Evolutionary conservation across 2,113 vertebrate species (phyloP), one percentile per base, ranked within the genome.

Genomic region (Urocitellus parryii): DNA sequence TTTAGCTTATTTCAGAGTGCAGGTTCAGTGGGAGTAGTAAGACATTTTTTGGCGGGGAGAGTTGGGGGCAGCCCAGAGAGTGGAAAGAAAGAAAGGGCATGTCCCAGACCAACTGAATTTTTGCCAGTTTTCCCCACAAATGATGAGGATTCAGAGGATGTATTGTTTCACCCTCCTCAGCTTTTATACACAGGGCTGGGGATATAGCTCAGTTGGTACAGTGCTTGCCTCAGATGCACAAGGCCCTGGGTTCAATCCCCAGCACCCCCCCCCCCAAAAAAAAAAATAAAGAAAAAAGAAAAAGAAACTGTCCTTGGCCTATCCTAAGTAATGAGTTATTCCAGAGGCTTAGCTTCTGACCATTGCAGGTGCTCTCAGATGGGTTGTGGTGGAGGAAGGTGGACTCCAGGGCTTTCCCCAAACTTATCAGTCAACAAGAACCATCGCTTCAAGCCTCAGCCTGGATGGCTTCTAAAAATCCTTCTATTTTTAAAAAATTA

Each of bases 331-430:
- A 70, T 32, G 61, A 77, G 51, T 74, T 61, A 18, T 4, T 61
- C 27, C 53, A 32, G 63, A n/a, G 74, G 48, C 63, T 78, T 39
- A 83, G 68, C 68, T 92, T 95, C 65, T 79, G 56, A 51, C 78
- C 29, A 17, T 10, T 42, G 58, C 29, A 20, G 86, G 39, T 51
- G 13, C 56, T 45, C 8, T 14, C 3, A 24, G 34, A 25, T 25
- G 8, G 58, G 58, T 22, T 25, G 3, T 6, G 13, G 20, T 5
- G 18, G 9, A 45, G 45, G 45, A 45, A 2, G 18, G 4, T 0
- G 42, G 25, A 20, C 17, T 83, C 25, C 24, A 45, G 68, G 70
- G 37, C 39, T 82, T 48, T 5, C 25, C 22, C 48, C 3, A 20
- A 4, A 22, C 3, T 37, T 63, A 51, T 29, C 24, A 82, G 73